Evolutionary conservation across 1,140 invertebrate genomes (phyloP).

Genomic region (Delia radicum): DNA sequence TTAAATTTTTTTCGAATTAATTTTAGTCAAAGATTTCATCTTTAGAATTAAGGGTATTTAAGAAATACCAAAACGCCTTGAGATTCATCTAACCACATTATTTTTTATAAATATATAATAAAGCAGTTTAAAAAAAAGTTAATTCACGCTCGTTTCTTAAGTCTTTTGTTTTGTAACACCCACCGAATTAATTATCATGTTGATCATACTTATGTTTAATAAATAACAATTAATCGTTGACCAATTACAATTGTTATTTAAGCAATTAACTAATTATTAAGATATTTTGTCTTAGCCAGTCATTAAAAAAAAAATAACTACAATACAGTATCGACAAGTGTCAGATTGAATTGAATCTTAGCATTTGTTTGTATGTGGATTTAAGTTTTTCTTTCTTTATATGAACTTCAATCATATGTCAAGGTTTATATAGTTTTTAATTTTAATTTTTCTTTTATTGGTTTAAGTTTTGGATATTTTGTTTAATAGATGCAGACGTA

Average conservation of each 20-base stretch:
- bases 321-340: not conserved
- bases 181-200: not conserved
- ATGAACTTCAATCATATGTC: slow-evolving; percentile 18
- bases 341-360: not conserved
- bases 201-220: not conserved
- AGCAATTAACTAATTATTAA: slow-evolving; percentile 6
- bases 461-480: not conserved
- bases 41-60: too few species aligned
- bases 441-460: not conserved
- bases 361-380: not conserved
- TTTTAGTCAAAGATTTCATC: too few species aligned
- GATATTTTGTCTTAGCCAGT: not conserved
- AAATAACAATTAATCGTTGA: not conserved
- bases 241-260: not conserved
- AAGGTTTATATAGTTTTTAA: slow-evolving; percentile 11
- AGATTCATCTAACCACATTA: too few species aligned
- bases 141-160: slow-evolving; percentile 10
- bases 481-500: not conserved
- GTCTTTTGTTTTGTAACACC: slow-evolving; percentile 1
- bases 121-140: too few species aligned
- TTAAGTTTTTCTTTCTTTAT: not conserved
- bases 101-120: too few species aligned
- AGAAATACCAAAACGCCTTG: too few species aligned
- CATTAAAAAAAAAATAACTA: not conserved
- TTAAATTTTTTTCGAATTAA: too few species aligned